phyloP scores from a whole-genome alignment of 1,140 invertebrate species.

The Habropoda laboriosa region DNA sequence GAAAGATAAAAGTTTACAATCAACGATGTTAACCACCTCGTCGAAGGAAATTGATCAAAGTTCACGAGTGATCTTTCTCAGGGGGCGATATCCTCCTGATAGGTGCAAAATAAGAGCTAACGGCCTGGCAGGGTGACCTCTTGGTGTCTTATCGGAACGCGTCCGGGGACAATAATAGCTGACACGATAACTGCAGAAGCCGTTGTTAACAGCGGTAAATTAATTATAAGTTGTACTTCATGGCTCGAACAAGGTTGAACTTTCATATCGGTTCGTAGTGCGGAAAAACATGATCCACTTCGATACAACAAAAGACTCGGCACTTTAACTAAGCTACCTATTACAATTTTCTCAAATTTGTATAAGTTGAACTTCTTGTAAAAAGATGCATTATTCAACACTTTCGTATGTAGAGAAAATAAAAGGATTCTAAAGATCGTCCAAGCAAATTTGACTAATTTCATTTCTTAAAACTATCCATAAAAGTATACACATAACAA shows the following conservation, averaged over 20 bases:
- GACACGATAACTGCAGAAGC: background rate
- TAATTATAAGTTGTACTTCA: background rate
- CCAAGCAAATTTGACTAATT: too few species aligned
- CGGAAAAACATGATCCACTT: background rate
- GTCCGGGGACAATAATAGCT: slow-evolving; percentile 32
- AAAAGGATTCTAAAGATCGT: too few species aligned
- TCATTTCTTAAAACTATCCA: too few species aligned
- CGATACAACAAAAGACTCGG: background rate
- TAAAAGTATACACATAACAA: too few species aligned
- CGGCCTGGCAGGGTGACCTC: slow-evolving; percentile 21
- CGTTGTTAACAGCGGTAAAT: background rate
- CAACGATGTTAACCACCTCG: slow-evolving; percentile 13
- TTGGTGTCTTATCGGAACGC: slow-evolving; percentile 33
- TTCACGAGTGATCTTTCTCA: slow-evolving; percentile 50
- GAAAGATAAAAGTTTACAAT: background rate
- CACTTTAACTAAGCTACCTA: too few species aligned
- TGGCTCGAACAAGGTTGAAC: slow-evolving; percentile 1
- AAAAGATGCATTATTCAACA: too few species aligned
- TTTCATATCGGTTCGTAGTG: background rate
- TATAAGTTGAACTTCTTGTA: too few species aligned
- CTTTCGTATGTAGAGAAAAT: too few species aligned
- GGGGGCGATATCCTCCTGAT: slow-evolving; percentile 58
- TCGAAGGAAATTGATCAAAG: slow-evolving; percentile 27
- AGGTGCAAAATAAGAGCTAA: slow-evolving; percentile 48
- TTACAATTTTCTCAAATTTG: too few species aligned